Evolutionary conservation across 2,797 vertebrate genomes (phyloP), one percentile per base, ranked within the genome.

Genomic region (Arrhamphus sclerolepis): DNA sequence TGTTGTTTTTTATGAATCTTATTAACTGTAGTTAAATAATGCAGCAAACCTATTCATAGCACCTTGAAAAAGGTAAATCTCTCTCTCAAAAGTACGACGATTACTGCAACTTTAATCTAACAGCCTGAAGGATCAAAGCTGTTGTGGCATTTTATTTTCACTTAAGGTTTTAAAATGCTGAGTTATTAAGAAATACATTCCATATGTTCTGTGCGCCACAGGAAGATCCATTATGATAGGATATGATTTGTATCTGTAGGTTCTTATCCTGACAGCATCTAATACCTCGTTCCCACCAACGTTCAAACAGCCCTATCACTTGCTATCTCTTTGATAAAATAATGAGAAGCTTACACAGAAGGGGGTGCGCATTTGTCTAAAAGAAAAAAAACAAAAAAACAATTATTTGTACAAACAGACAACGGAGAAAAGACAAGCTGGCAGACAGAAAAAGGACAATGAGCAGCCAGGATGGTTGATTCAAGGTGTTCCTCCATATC

Each of bases 211-310:
- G 17, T 22, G 40, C 64, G 21, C 39, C 20, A 11, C 42, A 62
- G 31, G 39, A 24, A 31, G 24, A 38, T 38, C 13, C 11, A 16
- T 38, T 38, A 38, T 14, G 34, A 14, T 16, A 14, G 34, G 11
- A 16, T 38, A 48, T 40, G 31, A 61, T 5, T 11, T 69, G 43
- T 18, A 63, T 41, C 57, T 55, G n/a, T 38, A 63, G 57, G 46
- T 64, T 72, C 20, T 77, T 28, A 70, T 47, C 49, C 24, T 51
- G 61, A 72, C 57, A 53, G 11, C 38, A 44, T 72, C 51, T 61
- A 53, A 67, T 46, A 28, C 18, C 57, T 61, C 10, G 8, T 59
- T 76, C 69, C 34, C 43, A 34, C 26, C 41, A 39, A 41, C 51
- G 62, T 68, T 24, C 49, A 57, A 69, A 63, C 29, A 64, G 34